Evolutionary conservation across 2,888 invertebrate species (phyloP), one percentile per base, ranked within the genome.

Genomic region (Archips xylosteana): DNA sequence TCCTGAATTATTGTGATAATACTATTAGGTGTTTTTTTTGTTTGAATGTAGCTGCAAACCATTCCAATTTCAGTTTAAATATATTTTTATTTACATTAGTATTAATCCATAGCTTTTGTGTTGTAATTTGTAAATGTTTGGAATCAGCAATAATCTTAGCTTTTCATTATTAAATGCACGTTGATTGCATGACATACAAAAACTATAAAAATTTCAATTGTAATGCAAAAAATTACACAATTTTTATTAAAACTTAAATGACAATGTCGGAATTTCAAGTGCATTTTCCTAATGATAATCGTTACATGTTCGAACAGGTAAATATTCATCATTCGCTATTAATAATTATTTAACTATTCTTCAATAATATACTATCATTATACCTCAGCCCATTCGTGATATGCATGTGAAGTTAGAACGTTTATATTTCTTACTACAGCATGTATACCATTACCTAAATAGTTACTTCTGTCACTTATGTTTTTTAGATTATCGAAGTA

Each of bases 31-130:
- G 79, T 83, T 88, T 49, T 49, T 88, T 86, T 71, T 81, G 86
- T 89, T 82, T 79, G 77, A 82, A 71, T 82, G 85, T 90, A 88
- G 89, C 81, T 81, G 82, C 86, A 83, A 80, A 84, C 76, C 81
- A 82, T 84, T 82, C 76, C 76, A 78, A 79, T 69, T 76, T 71
- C 62, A 61, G 71, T 76, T 76, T 78, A 75, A 79, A 78, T 78
- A 78, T 81, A 36, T 74, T 79, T 74, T 78, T 79, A 85, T 84
- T 81, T 76, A 75, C 85, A 83, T 81, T 42, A 80, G 74, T 82
- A 81, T 75, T 57, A 73, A 68, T 59, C 49, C 75, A 79, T 86
- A 86, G 89, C 82, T 87, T 57, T 87, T 82, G 82, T 84, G 82
- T 83, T 82, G 75, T 82, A 78, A 83, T 75, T 78, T 82, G 79